Conservation (phyloP, 2,113 vertebrate genomes). For the Callipepla squamata region DNA sequence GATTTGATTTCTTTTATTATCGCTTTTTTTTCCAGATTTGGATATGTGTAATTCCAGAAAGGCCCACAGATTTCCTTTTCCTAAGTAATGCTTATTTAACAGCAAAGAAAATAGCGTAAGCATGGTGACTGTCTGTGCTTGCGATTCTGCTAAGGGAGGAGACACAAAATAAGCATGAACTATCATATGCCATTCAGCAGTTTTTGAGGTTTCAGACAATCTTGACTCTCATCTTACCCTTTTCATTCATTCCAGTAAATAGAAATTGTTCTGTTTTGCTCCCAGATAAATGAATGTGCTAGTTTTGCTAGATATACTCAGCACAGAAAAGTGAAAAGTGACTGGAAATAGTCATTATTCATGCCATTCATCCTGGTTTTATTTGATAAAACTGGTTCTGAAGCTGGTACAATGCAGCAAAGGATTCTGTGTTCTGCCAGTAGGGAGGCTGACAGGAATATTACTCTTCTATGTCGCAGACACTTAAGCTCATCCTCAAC, state of each 20-base stretch:
- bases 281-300: not conserved
- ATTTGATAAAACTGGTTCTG: not conserved
- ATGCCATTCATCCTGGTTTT: not conserved
- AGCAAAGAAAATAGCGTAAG: not conserved
- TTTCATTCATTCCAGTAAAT: not conserved
- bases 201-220: not conserved
- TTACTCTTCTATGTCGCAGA: not conserved
- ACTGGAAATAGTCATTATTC: slow-evolving; percentile 1
- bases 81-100: not conserved
- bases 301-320: not conserved
- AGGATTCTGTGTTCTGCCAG: not conserved
- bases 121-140: not conserved
- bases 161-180: not conserved
- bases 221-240: not conserved
- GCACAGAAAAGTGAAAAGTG: not conserved
- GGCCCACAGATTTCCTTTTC: not conserved
- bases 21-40: not conserved
- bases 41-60: not conserved
- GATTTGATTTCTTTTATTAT: not conserved
- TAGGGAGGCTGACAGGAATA: not conserved
- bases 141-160: not conserved
- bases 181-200: not conserved
- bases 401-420: not conserved
- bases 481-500: not conserved
- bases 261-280: not conserved